Conservation (phyloP, 2,797 vertebrate genomes). For the Falco rusticolus region DNA sequence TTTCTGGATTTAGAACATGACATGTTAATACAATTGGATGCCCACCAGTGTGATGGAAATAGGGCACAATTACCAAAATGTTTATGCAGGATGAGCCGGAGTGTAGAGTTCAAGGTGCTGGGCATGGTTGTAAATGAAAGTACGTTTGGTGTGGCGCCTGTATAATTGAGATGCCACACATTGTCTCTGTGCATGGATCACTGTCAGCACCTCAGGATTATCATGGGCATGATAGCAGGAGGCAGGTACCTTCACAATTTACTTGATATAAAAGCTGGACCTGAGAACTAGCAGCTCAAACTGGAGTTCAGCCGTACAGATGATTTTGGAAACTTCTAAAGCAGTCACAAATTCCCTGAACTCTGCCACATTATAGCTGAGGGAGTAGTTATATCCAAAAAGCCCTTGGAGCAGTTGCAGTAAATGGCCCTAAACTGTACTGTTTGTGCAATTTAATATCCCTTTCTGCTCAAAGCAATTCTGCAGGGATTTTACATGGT, state of each 20-base stretch:
- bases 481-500: background rate
- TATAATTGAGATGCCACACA: background rate
- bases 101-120: background rate
- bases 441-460: slow-evolving; percentile 14
- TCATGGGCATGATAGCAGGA: background rate
- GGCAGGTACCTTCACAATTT: background rate
- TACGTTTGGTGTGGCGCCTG: background rate
- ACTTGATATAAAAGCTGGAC: background rate
- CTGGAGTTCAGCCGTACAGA: background rate
- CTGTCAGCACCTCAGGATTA: background rate
- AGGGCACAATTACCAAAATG: background rate
- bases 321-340: background rate
- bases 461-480: slow-evolving; percentile 6
- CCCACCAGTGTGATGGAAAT: background rate
- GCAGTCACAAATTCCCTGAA: background rate
- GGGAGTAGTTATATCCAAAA: background rate
- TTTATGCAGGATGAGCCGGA: background rate
- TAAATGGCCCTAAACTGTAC: background rate
- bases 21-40: background rate
- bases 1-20: background rate
- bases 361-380: background rate
- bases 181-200: background rate
- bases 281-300: background rate
- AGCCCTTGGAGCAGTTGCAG: background rate
- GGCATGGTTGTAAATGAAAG: background rate